Percentiles rank a stretch among this genome's conserved stretches.
Evolutionary conservation across 2,113 vertebrate species (phyloP).

Genomic region (Laterallus jamaicensis): DNA sequence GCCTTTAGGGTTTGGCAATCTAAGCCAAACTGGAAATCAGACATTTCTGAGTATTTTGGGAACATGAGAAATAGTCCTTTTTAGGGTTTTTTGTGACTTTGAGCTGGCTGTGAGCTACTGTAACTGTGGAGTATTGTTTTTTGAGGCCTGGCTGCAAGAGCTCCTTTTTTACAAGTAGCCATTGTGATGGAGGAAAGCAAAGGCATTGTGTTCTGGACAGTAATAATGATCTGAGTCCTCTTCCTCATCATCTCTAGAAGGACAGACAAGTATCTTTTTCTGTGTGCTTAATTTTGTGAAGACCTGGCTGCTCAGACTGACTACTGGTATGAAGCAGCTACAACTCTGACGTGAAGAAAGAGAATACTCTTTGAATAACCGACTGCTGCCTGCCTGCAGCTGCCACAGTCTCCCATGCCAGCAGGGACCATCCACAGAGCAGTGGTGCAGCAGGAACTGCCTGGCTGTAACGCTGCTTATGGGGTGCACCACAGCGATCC

Average conservation of each 20-base stretch:
- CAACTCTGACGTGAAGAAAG: background rate
- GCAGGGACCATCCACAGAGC: background rate
- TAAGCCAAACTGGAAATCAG: background rate
- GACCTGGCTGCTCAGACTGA: background rate
- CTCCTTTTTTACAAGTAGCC: background rate
- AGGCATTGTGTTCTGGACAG: background rate
- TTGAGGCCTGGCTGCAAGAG: background rate
- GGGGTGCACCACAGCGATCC: background rate
- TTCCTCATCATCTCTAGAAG: constrained; percentile 16
- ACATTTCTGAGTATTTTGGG: background rate
- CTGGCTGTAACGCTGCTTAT: background rate
- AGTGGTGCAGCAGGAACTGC: background rate
- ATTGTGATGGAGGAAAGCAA: constrained; percentile 20
- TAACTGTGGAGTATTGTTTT: background rate
- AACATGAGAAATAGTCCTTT: background rate
- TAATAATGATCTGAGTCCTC: background rate
- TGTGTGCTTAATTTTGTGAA: background rate
- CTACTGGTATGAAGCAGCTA: background rate
- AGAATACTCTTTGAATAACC: background rate
- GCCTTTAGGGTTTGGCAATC: background rate
- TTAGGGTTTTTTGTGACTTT: background rate
- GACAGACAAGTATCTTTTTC: background rate
- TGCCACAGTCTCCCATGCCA: background rate
- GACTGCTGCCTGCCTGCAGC: accelerated
- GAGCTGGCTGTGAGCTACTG: background rate